phyloP scores from a whole-genome alignment of 2,888 invertebrate genomes.

The Platycheirus albimanus region DNA sequence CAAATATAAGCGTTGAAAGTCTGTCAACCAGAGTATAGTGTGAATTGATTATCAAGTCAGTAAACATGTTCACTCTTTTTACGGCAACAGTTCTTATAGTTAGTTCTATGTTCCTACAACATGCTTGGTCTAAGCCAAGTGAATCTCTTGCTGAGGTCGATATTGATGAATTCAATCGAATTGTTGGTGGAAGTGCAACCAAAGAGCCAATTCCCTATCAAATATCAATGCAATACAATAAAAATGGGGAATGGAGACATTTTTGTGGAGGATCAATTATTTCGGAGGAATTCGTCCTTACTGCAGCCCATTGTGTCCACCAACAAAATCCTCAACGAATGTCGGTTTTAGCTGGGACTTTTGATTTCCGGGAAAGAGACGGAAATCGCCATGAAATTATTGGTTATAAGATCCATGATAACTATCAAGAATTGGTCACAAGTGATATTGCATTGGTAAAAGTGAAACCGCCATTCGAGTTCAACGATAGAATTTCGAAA shows the following conservation, averaged over 20 bases:
- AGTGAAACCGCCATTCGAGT: slow-evolving; percentile 75
- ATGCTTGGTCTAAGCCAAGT: neutral
- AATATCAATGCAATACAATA: slow-evolving; percentile 75
- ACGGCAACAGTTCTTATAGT: neutral
- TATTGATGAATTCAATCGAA: slow-evolving; percentile 68
- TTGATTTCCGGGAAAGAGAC: slow-evolving; percentile 27
- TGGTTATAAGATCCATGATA: slow-evolving; percentile 75
- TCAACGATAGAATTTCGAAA: slow-evolving; percentile 76
- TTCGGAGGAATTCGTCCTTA: slow-evolving; percentile 77
- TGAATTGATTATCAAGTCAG: slow-evolving; percentile 12
- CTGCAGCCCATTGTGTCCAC: slow-evolving; percentile 79
- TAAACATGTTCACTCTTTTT: slow-evolving; percentile 39
- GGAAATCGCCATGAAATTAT: slow-evolving; percentile 75
- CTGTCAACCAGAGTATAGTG: slow-evolving; percentile 41
- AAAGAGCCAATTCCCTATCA: slow-evolving; percentile 76
- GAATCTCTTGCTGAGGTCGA: neutral
- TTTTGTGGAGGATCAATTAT: slow-evolving; percentile 81
- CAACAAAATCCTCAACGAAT: slow-evolving; percentile 58
- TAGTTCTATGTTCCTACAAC: neutral
- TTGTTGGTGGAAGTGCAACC: slow-evolving; percentile 79
- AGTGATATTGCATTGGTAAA: slow-evolving; percentile 79
- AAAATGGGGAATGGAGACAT: slow-evolving; percentile 71
- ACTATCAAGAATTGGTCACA: slow-evolving; percentile 76
- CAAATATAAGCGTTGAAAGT: slow-evolving; percentile 48
- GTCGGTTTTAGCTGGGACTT: slow-evolving; percentile 76